Percentiles rank a stretch among this genome's conserved stretches.
Evolutionary conservation across 2,797 vertebrate species (phyloP).

Genomic region (Galaxias olidus): DNA sequence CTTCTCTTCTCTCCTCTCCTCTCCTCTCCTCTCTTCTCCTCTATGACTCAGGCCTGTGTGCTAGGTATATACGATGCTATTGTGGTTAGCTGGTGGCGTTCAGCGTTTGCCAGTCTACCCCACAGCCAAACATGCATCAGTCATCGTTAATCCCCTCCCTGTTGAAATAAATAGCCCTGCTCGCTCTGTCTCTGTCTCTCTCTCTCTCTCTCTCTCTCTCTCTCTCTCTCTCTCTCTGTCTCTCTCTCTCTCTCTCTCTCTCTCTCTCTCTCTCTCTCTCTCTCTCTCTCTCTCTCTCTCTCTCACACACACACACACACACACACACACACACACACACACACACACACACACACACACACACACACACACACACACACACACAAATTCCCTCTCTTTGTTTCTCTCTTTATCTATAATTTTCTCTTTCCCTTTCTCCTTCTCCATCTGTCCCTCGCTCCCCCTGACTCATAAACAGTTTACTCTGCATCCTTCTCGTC

Average conservation of each 20-base stretch:
- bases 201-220: not conserved
- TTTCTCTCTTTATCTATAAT: not conserved
- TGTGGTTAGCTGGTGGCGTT: constrained; percentile 1
- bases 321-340: not conserved
- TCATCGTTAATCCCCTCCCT: constrained; percentile 12
- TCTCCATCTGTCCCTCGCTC: not conserved
- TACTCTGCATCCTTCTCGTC: not conserved
- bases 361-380: too few species aligned
- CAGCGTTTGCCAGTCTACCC: not conserved
- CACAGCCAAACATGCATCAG: constrained; percentile 15
- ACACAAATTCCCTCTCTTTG: not conserved
- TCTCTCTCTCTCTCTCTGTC: not conserved
- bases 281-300: constrained; percentile 2
- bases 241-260: not conserved
- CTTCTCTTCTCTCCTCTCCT: not conserved
- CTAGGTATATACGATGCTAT: not conserved
- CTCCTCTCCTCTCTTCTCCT: not conserved
- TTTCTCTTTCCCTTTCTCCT: not conserved
- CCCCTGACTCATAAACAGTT: not conserved
- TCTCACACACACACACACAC: not conserved
- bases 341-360: too few species aligned
- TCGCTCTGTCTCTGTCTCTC: not conserved
- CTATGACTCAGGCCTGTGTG: not conserved
- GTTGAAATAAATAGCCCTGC: constrained; percentile 10
- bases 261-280: constrained; percentile 13